A percentile compares a stretch with the other conserved stretches of the same genome.
Evolutionary conservation across 1,140 invertebrate species (phyloP).

Genomic region (Charaxes varanes): DNA sequence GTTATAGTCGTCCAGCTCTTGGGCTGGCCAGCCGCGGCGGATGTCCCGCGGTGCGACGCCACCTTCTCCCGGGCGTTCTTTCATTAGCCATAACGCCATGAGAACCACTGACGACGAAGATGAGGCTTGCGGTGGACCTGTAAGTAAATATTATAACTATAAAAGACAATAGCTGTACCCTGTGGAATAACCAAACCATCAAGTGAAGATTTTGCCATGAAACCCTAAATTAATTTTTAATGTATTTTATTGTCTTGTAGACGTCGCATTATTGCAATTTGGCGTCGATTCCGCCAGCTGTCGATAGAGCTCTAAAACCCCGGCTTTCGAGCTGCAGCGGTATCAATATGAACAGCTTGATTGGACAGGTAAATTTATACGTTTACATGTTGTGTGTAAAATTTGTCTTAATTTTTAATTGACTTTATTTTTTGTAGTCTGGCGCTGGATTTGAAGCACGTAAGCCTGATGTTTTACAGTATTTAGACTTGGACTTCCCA

Average conservation of each 20-base stretch:
- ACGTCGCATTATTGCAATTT: conserved; percentile 66
- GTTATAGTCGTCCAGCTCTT: not conserved
- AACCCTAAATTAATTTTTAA: not conserved
- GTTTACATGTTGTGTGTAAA: not conserved
- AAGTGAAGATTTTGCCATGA: not conserved
- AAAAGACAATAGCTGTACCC: not conserved
- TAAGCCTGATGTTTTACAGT: conserved; percentile 39
- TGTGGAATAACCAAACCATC: not conserved
- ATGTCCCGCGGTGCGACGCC: conserved; percentile 19
- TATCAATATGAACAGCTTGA: conserved; percentile 55
- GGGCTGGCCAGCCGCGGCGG: conserved; percentile 20
- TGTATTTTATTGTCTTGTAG: conserved; percentile 31
- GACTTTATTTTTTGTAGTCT: conserved; percentile 8
- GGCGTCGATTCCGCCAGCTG: conserved; percentile 77
- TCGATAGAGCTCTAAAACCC: conserved; percentile 88
- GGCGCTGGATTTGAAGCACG: conserved; percentile 18
- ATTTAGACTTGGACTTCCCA: conserved; percentile 52
- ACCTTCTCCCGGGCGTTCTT: conserved; percentile 20
- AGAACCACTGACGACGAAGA: conserved; percentile 31
- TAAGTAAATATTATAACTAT: conserved; percentile 4
- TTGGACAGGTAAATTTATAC: conserved; percentile 29
- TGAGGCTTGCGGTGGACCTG: conserved; percentile 13
- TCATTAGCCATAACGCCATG: conserved; percentile 7
- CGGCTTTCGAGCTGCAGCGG: conserved; percentile 61
- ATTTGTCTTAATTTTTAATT: not conserved